Base-by-base conservation (phyloP, 1,140 invertebrate species). In the Brachionus sp. region DNA sequence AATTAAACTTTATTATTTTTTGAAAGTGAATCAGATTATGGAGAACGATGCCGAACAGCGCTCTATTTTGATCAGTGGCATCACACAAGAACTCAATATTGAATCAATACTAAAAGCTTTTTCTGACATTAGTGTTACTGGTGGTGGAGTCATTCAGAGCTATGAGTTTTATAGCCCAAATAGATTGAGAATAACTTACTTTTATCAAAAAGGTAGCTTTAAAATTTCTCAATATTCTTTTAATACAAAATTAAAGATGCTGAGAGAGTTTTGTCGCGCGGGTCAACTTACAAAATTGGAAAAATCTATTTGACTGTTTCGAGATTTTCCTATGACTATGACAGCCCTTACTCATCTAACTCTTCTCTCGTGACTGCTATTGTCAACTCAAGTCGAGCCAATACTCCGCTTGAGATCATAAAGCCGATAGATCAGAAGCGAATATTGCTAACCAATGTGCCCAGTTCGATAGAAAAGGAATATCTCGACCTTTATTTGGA, bases 401-500 rank as follows among this genome's bases (percentile, higher is more conserved):
- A 75, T 39, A 75, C 70, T 1, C 70, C 70, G 12, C 16, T 75
- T 10, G 70, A 75, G 25, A 25, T 75, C 23, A 46, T 75, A 46
- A 75, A 75, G 44, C 70, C 70, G 0, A 75, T 62, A 1, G 46
- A 78, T 39, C 50, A 39, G 35, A 44, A 44, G n/a, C 75, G 75
- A n/a, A 57, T 78, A 13, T 25, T 78, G 19, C 35, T 78, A 13
- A 57, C 50, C 4, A 78, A 78, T 62, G 46, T 78, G 16, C 75
- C 75, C 13, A 37, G 5, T 62, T 57, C 39, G 25, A 35, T 78
- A 7, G 50, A 57, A 10, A 57, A 62, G 35, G 75, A 78, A n/a
- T 78, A 78, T 62, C 33, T 78, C 7, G 75, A 78, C 7, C 33
- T 78, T 19, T 78, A 78, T 62, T 39, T 78, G n/a, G 75, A 78